Conservation (phyloP, 2,113 vertebrate genomes). For the Myocastor coypus region DNA sequence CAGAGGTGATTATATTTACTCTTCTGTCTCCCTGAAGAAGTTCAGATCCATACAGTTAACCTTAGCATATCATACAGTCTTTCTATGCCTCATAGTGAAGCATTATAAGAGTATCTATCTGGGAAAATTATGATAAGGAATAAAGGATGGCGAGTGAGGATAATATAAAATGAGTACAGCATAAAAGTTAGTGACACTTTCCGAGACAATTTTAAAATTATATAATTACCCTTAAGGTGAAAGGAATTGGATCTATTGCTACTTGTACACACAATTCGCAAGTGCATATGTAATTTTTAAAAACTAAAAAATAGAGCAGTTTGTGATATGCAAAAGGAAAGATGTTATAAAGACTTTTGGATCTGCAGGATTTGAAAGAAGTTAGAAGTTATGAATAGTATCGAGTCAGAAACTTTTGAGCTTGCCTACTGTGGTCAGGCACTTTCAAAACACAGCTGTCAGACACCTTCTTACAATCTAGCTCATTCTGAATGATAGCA, state of each 20-base stretch:
- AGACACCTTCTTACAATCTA: neutral
- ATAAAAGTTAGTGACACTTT: neutral
- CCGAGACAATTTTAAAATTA: neutral
- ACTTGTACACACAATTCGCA: neutral
- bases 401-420: rapidly evolving
- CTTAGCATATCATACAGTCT: neutral
- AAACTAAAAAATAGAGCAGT: neutral
- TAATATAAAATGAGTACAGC: neutral
- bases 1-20: rapidly evolving
- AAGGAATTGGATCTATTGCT: neutral
- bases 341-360: neutral
- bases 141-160: neutral
- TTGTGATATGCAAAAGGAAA: neutral
- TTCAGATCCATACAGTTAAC: neutral
- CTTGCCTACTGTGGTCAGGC: neutral
- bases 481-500: neutral
- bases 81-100: neutral
- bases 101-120: neutral
- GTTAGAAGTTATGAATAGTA: neutral
- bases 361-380: neutral
- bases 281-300: neutral
- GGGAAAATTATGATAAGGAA: neutral
- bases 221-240: neutral
- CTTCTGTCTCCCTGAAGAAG: too few species aligned
- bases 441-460: neutral